Evolutionary conservation across 2,888 invertebrate species (phyloP), one percentile per base, ranked within the genome.

Genomic region (Choreutis nemorana): DNA sequence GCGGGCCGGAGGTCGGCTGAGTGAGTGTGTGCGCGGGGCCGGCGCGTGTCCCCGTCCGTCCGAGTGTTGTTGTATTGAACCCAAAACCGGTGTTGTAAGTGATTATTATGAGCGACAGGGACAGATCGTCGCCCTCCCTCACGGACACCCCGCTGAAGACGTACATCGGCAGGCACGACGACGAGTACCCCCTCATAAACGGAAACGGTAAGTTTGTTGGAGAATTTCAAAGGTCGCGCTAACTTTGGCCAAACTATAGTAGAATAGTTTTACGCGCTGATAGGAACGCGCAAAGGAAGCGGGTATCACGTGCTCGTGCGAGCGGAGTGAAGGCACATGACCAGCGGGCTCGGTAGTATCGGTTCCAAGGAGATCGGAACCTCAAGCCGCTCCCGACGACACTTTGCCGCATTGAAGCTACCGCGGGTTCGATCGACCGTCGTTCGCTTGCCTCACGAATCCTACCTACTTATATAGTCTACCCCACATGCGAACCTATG

Each of bases 41-140:
- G 61, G 56, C 57, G 52, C 26, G 26, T 26, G 8, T 26, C 26
- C 58, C 52, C 51, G 62, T 63, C 64, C 66, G 64, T 55, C 44
- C 51, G 47, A 45, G 61, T 68, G 63, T 64, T 60, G 56, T 67
- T 53, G 50, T 61, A 53, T 55, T 49, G 48, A 46, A 42, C 55
- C 51, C 49, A 39, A 41, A 43, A 44, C 53, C 59, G 56, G 64
- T 65, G 71, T 58, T 59, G 38, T 55, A 66, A 72, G 77, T 77
- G 77, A 82, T 83, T 86, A 87, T 85, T 83, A 91, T 91, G 91
- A 90, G 90, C 83, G 90, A 90, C 85, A 90, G 90, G 85, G 90
- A 90, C 84, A 88, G 89, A 82, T 87, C 86, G 79, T 91, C 90
- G 82, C 90, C 90, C 77, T 90, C 89, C 83, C 86, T 91, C 77